Base-by-base conservation (phyloP, 2,113 vertebrate genomes). In the Dolichotis patagonum region DNA sequence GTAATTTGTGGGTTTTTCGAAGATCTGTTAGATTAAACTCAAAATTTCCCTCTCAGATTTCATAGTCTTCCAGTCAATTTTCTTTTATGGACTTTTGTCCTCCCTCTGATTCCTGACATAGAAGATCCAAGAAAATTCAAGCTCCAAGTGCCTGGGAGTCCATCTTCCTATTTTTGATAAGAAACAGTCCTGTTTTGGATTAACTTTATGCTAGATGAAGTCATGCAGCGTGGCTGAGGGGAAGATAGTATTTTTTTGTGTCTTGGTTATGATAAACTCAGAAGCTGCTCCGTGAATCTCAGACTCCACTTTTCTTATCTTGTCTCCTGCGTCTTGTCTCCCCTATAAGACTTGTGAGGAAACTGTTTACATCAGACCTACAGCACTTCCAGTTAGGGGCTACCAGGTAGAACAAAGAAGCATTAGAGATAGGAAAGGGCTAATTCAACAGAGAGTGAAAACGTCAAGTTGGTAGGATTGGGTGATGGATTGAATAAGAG, bases 351-450 rank as follows among this genome's bases (percentile, higher is more conserved):
- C 28, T 46, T 38, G 49, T 41, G 16, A 62, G 86, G 62, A 91
- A 95, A 80, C n/a, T 82, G 35, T 52, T 67, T 38, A 14, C 22
- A 19, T 20, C 11, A 56, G 81, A 24, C 49, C 52, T 26, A 14
- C 0, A 13, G 77, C n/a, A 62, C 14, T 77, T 73, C 84, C 77
- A 41, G 46, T 22, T 4, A 0, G 1, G n/a, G 54, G n/a, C 41
- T 54, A 7, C 43, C 22, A 5, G 1, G 0, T 3, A 62, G 12
- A 3, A 0, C 1, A 8, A 46, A 26, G 5, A 46, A 35, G 77
- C 1, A 1, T 3, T 43, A 30, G 38, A 96, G 41, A 14, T 2
- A 43, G 26, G 65, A 65, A 69, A 60, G 12, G 22, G 49, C 43
- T 49, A 38, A 94, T 30, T 73, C 2, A 80, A 86, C 24, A 78